Evolutionary conservation across 1,140 invertebrate species (phyloP), one percentile per base, ranked within the genome.

Genomic region (Helicoverpa zea): DNA sequence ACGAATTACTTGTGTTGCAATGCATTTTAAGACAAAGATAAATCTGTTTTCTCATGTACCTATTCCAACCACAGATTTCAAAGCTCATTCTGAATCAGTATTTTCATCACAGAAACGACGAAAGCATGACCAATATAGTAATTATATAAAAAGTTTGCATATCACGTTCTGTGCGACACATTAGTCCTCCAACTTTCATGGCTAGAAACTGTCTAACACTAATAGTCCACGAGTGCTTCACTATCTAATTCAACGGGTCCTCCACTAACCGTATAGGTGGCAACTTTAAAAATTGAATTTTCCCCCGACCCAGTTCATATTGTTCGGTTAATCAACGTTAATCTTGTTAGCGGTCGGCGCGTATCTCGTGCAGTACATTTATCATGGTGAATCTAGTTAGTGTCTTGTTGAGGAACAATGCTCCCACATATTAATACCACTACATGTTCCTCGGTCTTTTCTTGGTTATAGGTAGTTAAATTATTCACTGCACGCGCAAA

Each of bases 301-400:
- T 75, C 74, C 83, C 43, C 56, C 86, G 84, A 86, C 86, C 81
- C 81, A 85, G 84, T 84, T 88, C 81, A 85, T 81, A 86, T 87
- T 86, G 86, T 86, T 88, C 85, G 83, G 87, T 86, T 90, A 90
- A 88, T 87, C 85, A 85, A 89, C 66, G 80, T 73, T 89, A 91
- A 90, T 90, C 84, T 77, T 83, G 83, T 88, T 87, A 83, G 83
- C 76, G 84, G 87, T 81, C 79, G 56, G 75, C 85, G 74, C 78
- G 83, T 84, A 83, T 87, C 88, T 84, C 87, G 82, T 83, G 78
- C 80, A 84, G 80, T 79, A 81, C 84, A 90, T 89, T 82, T 87
- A 85, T 84, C 83, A 86, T 82, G 84, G 77, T 30, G 64, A 87
- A 88, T 87, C 81, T 80, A 83, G 77, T 87, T 87, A 86, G 56